Evolutionary conservation across 2,888 invertebrate species (phyloP).

Genomic region (Caenorhabditis becei): DNA sequence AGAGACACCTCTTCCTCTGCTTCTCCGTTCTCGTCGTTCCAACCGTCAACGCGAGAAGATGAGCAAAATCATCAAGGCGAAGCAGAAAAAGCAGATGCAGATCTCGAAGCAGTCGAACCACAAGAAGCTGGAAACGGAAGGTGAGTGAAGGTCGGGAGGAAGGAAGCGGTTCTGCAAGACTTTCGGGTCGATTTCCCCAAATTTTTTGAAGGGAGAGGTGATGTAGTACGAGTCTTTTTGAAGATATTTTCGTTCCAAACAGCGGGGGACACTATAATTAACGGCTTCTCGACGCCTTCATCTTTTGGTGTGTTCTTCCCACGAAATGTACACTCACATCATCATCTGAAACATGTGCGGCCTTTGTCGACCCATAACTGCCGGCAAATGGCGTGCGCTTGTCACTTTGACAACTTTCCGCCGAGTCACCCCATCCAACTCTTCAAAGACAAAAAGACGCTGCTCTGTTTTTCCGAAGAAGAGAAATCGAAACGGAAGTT

Average conservation of each 20-base stretch:
- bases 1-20: constrained; percentile 5
- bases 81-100: constrained; percentile 63
- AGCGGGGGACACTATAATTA: constrained; percentile 9
- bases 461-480: constrained; percentile 17
- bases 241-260: neutral
- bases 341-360: constrained; percentile 55
- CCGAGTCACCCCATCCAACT: constrained; percentile 36
- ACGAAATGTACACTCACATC: constrained; percentile 28
- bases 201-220: neutral
- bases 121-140: constrained; percentile 54
- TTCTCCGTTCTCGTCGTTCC: constrained; percentile 38
- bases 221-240: constrained; percentile 8
- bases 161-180: neutral
- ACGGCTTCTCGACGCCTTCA: constrained; percentile 9
- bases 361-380: constrained; percentile 57
- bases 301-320: constrained; percentile 22
- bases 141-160: constrained; percentile 24
- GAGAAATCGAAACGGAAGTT: constrained; percentile 47
- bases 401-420: constrained; percentile 52
- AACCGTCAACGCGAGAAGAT: constrained; percentile 54
- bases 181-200: neutral
- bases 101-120: constrained; percentile 56
- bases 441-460: constrained; percentile 26
- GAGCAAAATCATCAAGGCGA: constrained; percentile 49
- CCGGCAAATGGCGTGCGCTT: constrained; percentile 50